These are phyloP conservation scores for Percopsis transmontana DNA, from an alignment of 2,113 vertebrate genomes.

Conservation along the genomic window DNA sequence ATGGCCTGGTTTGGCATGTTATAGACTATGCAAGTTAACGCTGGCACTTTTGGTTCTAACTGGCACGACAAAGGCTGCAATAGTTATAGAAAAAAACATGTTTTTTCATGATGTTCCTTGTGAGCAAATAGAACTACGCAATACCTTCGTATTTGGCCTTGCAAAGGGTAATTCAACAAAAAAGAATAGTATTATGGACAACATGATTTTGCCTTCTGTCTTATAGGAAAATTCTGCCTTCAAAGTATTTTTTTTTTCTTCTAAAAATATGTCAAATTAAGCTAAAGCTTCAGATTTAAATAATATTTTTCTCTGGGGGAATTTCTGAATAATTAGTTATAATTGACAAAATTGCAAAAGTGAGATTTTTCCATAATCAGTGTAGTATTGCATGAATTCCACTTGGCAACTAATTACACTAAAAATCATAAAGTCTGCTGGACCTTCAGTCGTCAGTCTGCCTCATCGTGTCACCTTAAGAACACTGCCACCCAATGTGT, in stretches of 20 bases:
- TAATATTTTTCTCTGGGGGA: too few relatives aligned
- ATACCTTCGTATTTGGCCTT: constrained; percentile 43
- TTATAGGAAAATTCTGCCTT: background rate
- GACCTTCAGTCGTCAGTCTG: too few relatives aligned
- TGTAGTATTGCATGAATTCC: too few relatives aligned
- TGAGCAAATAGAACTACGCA: constrained; percentile 61
- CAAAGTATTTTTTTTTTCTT: too few relatives aligned
- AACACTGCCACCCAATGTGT: background rate
- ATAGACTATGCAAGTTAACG: constrained; percentile 30
- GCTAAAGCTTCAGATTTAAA: too few relatives aligned
- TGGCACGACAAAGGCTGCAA: constrained; percentile 40
- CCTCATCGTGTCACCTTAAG: constrained; percentile 17
- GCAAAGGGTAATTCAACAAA: constrained; percentile 17
- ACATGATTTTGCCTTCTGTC: constrained; percentile 9
- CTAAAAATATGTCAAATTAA: too few relatives aligned
- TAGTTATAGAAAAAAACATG: constrained; percentile 61
- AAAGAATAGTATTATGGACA: constrained; percentile 8
- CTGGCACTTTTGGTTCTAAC: constrained; percentile 49
- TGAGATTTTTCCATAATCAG: background rate
- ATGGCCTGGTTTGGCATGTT: constrained; percentile 34
- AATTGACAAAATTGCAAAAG: background rate
- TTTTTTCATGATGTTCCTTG: constrained; percentile 58
- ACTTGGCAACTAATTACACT: too few relatives aligned
- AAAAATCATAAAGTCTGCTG: too few relatives aligned
- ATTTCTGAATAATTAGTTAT: background rate